Evolutionary conservation across 2,113 vertebrate species (phyloP), one percentile per base, ranked within the genome.

Genomic region (Mustelus asterias): DNA sequence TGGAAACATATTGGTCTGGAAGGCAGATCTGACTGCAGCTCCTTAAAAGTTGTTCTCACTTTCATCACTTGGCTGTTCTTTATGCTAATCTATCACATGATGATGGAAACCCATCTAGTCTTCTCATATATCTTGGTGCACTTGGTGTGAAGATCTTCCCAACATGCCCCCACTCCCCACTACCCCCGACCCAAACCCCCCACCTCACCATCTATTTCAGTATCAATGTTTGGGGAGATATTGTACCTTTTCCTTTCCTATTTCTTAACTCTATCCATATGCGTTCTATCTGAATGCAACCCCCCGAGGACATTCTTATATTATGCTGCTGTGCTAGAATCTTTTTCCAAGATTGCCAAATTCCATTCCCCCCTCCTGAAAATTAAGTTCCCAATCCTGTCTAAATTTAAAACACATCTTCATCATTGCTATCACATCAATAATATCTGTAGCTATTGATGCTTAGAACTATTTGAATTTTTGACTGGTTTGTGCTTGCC

Each of bases 201-300:
- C 65, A 67, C 65, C 3, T 18, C 16, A 3, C 65, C 65, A 67
- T 29, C 48, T 54, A 88, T 88, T 44, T 88, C 22, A 88, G 26
- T 88, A 24, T 8, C 85, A 88, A 26, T 48, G 48, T 16, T 89
- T 89, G 54, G 24, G 58, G 1, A 29, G 24, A 29, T 29, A 89
- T 89, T 89, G 44, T 58, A 89, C 8, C 48, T 13, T 89, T 58
- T 89, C 86, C 48, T 22, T 89, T 89, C 10, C 48, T 58, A 60
- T 60, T 29, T 33, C 86, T 60, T 67, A 67, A 89, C 54, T 89
- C 86, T 58, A 89, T 58, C 54, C 86, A 89, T 89, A 89, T 89
- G 86, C 20, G 60, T 89, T 89, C 10, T 60, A 44, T 89, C 29
- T 60, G 11, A 89, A 89, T 58, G 86, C 86, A 89, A 88, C 24